These are phyloP conservation scores for Phoenicopterus ruber DNA, from an alignment of 2,113 vertebrate species.

Conservation along the genomic window DNA sequence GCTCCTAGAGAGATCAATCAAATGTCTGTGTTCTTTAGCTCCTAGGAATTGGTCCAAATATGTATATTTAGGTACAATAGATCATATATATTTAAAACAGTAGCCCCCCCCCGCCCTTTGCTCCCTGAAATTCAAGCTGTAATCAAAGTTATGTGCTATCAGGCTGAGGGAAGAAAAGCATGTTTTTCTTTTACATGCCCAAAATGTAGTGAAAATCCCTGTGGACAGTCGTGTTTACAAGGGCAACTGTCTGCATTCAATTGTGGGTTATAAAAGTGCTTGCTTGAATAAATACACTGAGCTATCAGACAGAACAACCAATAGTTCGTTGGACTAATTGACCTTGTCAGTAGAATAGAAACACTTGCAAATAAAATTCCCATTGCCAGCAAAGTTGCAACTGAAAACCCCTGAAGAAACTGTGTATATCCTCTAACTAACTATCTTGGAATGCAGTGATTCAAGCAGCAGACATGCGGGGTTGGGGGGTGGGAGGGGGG, in stretches of 20 bases:
- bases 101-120: background rate
- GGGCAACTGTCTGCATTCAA: constrained; percentile 64
- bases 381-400: constrained; percentile 58
- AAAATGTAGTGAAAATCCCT: constrained; percentile 51
- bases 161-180: constrained; percentile 3
- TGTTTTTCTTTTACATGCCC: constrained; percentile 28
- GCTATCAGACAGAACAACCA: constrained; percentile 65
- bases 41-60: background rate
- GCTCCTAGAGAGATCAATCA: background rate
- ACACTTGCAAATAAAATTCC: constrained; percentile 72
- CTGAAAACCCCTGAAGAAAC: constrained; percentile 65
- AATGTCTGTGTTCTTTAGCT: background rate
- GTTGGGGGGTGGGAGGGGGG: background rate
- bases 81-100: background rate
- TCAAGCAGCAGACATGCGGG: constrained; percentile 27
- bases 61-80: background rate
- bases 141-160: constrained; percentile 25
- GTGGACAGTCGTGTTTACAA: constrained; percentile 56
- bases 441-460: constrained; percentile 63
- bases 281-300: constrained; percentile 64
- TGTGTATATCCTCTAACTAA: constrained; percentile 50
- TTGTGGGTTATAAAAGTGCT: constrained; percentile 66
- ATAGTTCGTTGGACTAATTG: constrained; percentile 70
- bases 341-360: constrained; percentile 72
- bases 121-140: background rate